Base-by-base conservation (phyloP, 2,113 vertebrate species). In the Oncorhynchus tshawytscha region DNA sequence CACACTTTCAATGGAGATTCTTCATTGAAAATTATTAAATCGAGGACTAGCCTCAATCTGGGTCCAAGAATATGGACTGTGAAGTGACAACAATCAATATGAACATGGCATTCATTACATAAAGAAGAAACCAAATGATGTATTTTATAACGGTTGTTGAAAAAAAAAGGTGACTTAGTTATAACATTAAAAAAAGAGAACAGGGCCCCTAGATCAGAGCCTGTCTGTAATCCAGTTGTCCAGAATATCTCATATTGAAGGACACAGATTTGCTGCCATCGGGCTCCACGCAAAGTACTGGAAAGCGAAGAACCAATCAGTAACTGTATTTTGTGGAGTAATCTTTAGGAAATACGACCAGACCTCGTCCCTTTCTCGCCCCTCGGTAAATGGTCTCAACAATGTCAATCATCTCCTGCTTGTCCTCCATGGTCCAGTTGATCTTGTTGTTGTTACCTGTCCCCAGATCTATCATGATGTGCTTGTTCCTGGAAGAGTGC, bases 381-480 rank as follows among this genome's bases (percentile, higher is more conserved):
- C 97, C 98, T 69, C 97, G 91, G 81, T 99, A 99, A 67, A 99
- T 97, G 0, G 97, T 99, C 87, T 99, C 98, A 70, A 97, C 93
- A 89, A 99, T 99, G 91, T 99, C 97, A 64, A 99, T 98, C 98
- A 99, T 99, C 86, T 99, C 98, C 88, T 99, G 97, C 80, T 99
- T 99, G 88, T 99, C 98, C 87, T 99, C 98, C 96, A 99, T 98
- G 7, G 97, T 95, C 97, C 98, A 99, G 93, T 99, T 99, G 85
- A 99, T 99, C 91, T 99, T 99, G 92, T 99, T 99, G 83, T 99
- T 99, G 91, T 99, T 99, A 66, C 98, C 97, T 0, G 97, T 99
- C 5, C 98, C 98, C 90, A 99, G 90, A 90, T 99, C 98, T 81
- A 99, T 99, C 97, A 99, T 99, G 88, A 99, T 99, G 91, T 99